Base-by-base conservation (phyloP, 37 sponge, comb jelly and placozoan species). In the Aphrocallistes beatrix region DNA sequence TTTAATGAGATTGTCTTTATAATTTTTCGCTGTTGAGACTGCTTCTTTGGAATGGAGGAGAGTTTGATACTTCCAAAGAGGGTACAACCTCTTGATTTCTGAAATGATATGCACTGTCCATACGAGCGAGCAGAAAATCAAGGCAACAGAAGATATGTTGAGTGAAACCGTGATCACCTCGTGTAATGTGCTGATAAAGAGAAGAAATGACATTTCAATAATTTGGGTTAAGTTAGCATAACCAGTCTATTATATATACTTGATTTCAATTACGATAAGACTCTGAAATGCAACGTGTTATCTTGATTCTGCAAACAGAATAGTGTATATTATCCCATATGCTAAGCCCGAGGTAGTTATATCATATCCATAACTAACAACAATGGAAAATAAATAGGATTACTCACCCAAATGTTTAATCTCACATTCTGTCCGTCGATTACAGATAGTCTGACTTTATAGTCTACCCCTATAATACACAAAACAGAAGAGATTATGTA, bases 381-480 rank as follows among this genome's bases (percentile, higher is more conserved):
- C n/a, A n/a, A n/a, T n/a, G 13, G 13, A 6, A 42, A 16, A 42
- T 6, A 42, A 42, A 42, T 42, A 42, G 6, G 13, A 16, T 16
- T 19, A 60, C 75, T 60, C 10, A 60, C 75, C 75, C 75, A 60
- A 28, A 60, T 60, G n/a, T 60, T 60, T 30, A 60, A 28, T 13
- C n/a, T 60, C 25, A 60, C 75, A 21, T 60, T 60, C 21, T 60
- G 75, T 32, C 75, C 75, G 75, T 60, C 75, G 3, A 30, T 60
- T 21, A 60, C 75, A 60, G 28, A 60, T 30, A 60, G 34, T 60
- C 75, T 60, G n/a, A 60, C 75, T 60, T 60, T 60, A 30, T 60
- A 60, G n/a, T 60, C 75, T 25, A 60, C 75, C 3, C 75, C 75
- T 60, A 60, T 60, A 3, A 60, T 60, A 6, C 10, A 60, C 8